These are phyloP conservation scores for Acropternis orthonyx DNA, from an alignment of 2,797 vertebrate genomes.

Conservation along the genomic window DNA sequence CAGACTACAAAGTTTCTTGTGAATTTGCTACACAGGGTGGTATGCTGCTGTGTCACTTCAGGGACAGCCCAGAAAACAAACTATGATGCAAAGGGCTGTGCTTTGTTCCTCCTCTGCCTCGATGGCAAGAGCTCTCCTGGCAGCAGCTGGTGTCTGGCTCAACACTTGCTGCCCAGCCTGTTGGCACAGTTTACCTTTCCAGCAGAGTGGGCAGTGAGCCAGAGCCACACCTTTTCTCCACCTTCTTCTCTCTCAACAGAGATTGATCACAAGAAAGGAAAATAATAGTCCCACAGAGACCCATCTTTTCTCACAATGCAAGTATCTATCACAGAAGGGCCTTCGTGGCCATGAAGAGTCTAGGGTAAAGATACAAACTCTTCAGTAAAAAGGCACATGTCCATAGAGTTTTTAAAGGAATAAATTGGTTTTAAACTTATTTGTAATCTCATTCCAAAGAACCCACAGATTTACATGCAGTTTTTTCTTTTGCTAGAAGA, in stretches of 20 bases:
- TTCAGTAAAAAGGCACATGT: not conserved
- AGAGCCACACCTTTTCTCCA: not conserved
- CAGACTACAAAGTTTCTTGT: not conserved
- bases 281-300: not conserved
- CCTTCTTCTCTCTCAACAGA: not conserved
- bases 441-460: not conserved
- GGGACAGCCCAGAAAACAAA: conserved; percentile 9
- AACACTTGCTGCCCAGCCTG: not conserved
- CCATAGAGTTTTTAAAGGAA: not conserved
- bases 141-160: not conserved
- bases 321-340: not conserved
- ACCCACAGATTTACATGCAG: not conserved
- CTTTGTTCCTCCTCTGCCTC: not conserved
- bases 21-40: not conserved
- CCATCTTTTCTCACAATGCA: not conserved
- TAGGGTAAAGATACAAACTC: not conserved
- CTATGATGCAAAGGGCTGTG: not conserved
- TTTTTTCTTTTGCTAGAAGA: not conserved
- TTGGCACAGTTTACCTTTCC: not conserved
- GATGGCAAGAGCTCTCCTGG: not conserved
- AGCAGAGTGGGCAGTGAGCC: accelerated
- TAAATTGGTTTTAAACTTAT: not conserved
- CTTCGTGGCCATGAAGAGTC: not conserved
- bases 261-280: not conserved
- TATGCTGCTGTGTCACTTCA: not conserved